phyloP scores from a whole-genome alignment of 1,140 invertebrate genomes.

The Mactra quadrangularis region DNA sequence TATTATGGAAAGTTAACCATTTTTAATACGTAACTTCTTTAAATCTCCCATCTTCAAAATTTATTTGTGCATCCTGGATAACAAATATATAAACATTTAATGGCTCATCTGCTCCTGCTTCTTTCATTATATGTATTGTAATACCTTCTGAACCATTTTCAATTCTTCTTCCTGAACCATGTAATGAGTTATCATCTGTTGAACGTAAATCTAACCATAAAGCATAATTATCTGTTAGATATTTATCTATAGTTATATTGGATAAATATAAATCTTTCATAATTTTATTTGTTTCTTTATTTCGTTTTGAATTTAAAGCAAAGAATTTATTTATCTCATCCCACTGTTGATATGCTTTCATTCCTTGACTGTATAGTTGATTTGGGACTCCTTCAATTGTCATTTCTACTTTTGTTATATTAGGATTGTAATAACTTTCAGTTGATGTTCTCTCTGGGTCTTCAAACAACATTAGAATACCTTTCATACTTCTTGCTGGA shows the following conservation, averaged over 20 bases:
- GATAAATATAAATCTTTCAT: neutral
- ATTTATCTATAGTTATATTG: too few relatives aligned
- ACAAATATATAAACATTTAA: constrained; percentile 13
- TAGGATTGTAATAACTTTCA: constrained; percentile 54
- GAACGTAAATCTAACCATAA: constrained; percentile 62
- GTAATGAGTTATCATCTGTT: constrained; percentile 58
- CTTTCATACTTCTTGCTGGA: constrained; percentile 61
- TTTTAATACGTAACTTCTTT: neutral
- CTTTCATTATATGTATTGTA: constrained; percentile 3
- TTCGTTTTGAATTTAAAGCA: neutral
- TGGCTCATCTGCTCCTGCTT: neutral
- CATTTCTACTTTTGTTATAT: constrained; percentile 60
- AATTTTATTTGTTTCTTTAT: constrained; percentile 22
- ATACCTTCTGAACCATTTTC: constrained; percentile 46
- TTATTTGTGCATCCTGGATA: constrained; percentile 24
- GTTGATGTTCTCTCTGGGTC: constrained; percentile 43
- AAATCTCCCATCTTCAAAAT: constrained; percentile 17
- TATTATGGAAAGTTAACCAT: constrained; percentile 1
- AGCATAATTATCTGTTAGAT: constrained; percentile 55
- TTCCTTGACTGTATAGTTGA: constrained; percentile 63
- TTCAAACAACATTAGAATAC: constrained; percentile 63
- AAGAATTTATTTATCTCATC: too few relatives aligned
- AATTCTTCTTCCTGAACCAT: constrained; percentile 43
- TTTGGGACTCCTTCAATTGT: constrained; percentile 61
- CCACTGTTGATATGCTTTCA: constrained; percentile 60